Base-by-base conservation (phyloP, 2,797 vertebrate species). In the Platyrinchus mystaceus region DNA sequence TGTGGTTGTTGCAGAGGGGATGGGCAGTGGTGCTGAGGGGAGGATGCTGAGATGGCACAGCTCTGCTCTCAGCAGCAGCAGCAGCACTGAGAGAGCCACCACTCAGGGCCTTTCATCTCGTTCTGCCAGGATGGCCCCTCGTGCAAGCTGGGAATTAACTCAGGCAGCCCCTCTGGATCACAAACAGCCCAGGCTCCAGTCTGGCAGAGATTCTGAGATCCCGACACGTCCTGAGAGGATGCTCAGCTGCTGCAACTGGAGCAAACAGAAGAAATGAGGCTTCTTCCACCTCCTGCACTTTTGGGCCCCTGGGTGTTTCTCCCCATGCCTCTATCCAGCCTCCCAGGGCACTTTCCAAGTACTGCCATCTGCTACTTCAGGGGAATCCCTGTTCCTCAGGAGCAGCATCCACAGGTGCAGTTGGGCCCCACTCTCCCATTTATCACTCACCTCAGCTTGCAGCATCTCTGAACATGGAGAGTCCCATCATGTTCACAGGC, bases 291-390 rank as follows among this genome's bases (percentile, higher is more conserved):
- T 69, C 22, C 30, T 52, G 34, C 21, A 8, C 7, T 64, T 83
- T 7, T 43, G 27, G 46, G 27, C 8, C 28, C 14, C 12, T 2
- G 5, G 5, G 17, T 49, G n/a, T 43, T 91, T 67, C 70, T 37
- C 55, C 34, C 28, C 3, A 1, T 13, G 27, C 20, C 59, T 79
- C 18, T 62, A 36, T 64, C 39, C 83, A 76, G 34, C 23, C 6
- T 60, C 10, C 7, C 6, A 0, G 12, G 5, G 6, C 37, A 37
- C 21, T 24, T 73, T 64, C 23, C 53, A 75, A 12, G 6, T 27
- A 12, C 49, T 53, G 27, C 23, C 30, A 26, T 28, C 41, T 64
- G 41, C 30, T 8, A 8, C 44, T 75, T 60, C 0, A 0, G 43
- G 46, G 8, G 73, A 70, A 10, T 32, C 14, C 22, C 15, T 76